Conservation (phyloP, 1,140 invertebrate species). For the Scaptomyza pallida region DNA sequence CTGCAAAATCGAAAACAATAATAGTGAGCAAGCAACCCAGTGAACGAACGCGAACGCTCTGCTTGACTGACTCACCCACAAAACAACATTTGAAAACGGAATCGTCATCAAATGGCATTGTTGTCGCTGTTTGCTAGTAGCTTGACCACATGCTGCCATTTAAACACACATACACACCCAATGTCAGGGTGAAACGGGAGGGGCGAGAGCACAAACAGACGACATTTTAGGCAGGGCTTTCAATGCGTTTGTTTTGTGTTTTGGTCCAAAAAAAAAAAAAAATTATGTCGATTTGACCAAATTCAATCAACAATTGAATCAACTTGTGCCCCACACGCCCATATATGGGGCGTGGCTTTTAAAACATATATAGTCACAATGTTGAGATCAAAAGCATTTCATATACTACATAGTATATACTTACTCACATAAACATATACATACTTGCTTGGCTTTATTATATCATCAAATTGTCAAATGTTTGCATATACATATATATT, state of each 20-base stretch:
- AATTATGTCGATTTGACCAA: conserved; percentile 39
- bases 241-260: conserved; percentile 33
- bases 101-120: conserved; percentile 46
- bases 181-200: conserved; percentile 32
- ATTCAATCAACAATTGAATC: conserved; percentile 39
- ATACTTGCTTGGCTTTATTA: conserved; percentile 38
- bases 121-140: conserved; percentile 3
- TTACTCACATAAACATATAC: conserved; percentile 8
- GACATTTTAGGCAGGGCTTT: conserved; percentile 47
- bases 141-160: conserved; percentile 26
- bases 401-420: not conserved
- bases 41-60: conserved; percentile 12
- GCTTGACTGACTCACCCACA: conserved; percentile 41
- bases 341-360: conserved; percentile 27
- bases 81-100: conserved; percentile 40
- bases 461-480: conserved; percentile 37
- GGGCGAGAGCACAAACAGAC: not conserved
- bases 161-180: conserved; percentile 16
- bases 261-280: conserved; percentile 3
- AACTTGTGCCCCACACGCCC: conserved; percentile 32
- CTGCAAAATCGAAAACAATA: conserved; percentile 26
- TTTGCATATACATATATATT: conserved; percentile 5
- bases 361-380: not conserved
- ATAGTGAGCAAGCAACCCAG: conserved; percentile 7
- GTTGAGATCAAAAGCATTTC: conserved; percentile 29